A percentile compares a stretch with the other conserved stretches of the same genome.
These are phyloP conservation scores for Calonectris borealis DNA, from an alignment of 2,113 vertebrate genomes.

Conservation along the genomic window DNA sequence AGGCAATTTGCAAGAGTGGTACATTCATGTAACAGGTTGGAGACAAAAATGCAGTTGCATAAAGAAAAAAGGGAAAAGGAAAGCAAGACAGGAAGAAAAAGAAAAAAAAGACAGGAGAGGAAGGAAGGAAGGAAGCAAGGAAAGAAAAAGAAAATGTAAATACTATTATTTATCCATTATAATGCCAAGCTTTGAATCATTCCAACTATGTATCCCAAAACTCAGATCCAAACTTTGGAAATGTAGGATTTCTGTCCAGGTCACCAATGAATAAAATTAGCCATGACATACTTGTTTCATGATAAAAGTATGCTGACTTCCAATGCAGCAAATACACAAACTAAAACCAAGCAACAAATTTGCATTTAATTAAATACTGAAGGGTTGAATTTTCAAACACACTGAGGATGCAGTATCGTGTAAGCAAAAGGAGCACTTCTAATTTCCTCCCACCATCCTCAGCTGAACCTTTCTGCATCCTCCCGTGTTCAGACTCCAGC, in stretches of 20 bases:
- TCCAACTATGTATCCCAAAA: not conserved
- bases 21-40: not conserved
- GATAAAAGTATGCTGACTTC: not conserved
- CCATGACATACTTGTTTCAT: not conserved
- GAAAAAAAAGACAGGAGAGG: not conserved
- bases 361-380: not conserved
- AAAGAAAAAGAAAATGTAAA: not conserved
- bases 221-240: not conserved
- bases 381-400: not conserved
- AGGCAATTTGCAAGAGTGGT: not conserved
- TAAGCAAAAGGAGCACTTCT: not conserved
- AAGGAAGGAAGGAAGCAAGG: not conserved
- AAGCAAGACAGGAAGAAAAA: not conserved
- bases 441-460: not conserved
- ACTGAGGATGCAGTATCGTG: not conserved
- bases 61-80: not conserved
- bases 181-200: not conserved
- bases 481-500: not conserved
- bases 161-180: not conserved
- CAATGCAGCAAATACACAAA: not conserved
- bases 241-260: not conserved
- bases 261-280: not conserved
- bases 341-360: not conserved
- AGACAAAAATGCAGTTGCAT: not conserved
- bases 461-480: not conserved